Evolutionary conservation across 2,113 vertebrate species (phyloP), one percentile per base, ranked within the genome.

Genomic region (Strix uralensis): DNA sequence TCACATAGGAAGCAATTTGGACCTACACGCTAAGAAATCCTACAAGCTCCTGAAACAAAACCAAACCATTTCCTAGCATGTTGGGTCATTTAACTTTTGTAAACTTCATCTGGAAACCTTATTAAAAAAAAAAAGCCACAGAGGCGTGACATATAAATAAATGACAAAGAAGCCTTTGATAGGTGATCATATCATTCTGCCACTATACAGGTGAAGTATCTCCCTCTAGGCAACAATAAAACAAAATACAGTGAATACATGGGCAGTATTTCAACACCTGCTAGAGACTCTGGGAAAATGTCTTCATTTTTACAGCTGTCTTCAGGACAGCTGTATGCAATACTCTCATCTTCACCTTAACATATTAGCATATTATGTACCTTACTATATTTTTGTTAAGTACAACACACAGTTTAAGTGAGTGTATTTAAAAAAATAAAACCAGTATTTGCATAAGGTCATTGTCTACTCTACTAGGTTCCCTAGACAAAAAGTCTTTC

Each of bases 21-120:
- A 92, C 52, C 55, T 91, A 30, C 63, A 49, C 40, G 36, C 65
- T 61, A 85, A 96, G 81, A 94, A 93, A 94, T 57, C 9, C 0
- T 81, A 42, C 52, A 90, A 84, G 67, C 46, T 94, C 81, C 75
- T 12, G 1, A 85, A 91, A 86, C 86, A 93, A 91, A 92, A 96
- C n/a, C 62, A 96, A 96, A 67, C 54, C 15, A 25, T 77, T 96
- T 92, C 77, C 74, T 92, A 94, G 81, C 87, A 69, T 3, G 65
- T 83, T 70, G 59, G 77, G 62, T 75, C 73, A 75, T 82, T 92
- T 85, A 32, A 57, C 38, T 86, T 92, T 58, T 27, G 14, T 74
- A 94, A 92, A 67, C 49, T 93, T 93, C n/a, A 83, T 70, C 74
- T 80, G 40, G 32, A n/a, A 93, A 70, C 11, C 15, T 73, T 46